phyloP scores from a whole-genome alignment of 1,140 invertebrate genomes.

The Colletes latitarsis region DNA sequence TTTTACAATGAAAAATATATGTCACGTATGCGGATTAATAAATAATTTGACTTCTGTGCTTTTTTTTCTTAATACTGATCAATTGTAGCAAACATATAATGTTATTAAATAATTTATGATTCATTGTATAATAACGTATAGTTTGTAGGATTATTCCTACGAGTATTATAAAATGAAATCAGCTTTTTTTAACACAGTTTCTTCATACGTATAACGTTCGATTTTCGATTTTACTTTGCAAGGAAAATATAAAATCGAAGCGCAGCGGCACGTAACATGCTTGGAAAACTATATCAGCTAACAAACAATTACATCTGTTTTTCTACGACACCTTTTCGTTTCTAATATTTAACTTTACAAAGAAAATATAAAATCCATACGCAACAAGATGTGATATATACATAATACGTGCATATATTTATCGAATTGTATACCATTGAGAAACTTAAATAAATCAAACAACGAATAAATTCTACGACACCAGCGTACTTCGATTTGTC shows the following conservation, averaged over 20 bases:
- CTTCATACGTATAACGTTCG: too few species aligned
- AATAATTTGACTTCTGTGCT: background rate
- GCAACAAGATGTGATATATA: constrained; percentile 47
- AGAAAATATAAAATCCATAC: constrained; percentile 60
- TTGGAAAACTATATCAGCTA: too few species aligned
- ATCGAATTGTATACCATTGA: constrained; percentile 6
- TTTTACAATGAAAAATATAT: background rate
- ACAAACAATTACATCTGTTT: too few species aligned
- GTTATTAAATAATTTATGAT: background rate
- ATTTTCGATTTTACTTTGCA: too few species aligned
- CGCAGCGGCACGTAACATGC: too few species aligned
- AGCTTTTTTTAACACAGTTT: too few species aligned
- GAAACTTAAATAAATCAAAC: constrained; percentile 60
- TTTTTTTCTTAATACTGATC: background rate
- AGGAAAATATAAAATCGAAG: too few species aligned
- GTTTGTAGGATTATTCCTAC: background rate
- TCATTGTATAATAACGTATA: background rate
- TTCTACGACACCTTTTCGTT: background rate
- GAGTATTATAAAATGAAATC: too few species aligned
- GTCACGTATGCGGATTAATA: background rate
- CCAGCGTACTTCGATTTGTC: constrained; percentile 82
- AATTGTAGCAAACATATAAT: background rate
- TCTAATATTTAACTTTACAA: constrained; percentile 10
- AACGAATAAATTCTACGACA: constrained; percentile 82
- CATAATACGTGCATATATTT: constrained; percentile 43